phyloP scores from a whole-genome alignment of 2,888 invertebrate species.

The Nephrocerus scutellatus region DNA sequence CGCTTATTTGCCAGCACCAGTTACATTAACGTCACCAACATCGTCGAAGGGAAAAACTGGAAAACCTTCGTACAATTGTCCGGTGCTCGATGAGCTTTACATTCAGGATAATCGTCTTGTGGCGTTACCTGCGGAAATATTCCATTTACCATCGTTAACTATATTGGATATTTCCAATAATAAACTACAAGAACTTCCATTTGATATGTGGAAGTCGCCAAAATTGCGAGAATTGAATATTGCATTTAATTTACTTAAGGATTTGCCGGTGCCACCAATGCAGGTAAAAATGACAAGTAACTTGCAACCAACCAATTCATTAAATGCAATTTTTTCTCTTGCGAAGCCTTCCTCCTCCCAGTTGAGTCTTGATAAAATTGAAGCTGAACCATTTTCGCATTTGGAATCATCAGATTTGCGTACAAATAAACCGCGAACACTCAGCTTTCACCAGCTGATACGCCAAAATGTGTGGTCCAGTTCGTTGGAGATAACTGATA shows the following conservation, averaged over 20 bases:
- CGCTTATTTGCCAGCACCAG: constrained; percentile 60
- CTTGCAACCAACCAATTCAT: too few relatives aligned
- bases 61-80: constrained; percentile 54
- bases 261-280: constrained; percentile 56
- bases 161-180: constrained; percentile 92
- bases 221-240: constrained; percentile 81
- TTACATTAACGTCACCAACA: constrained; percentile 26
- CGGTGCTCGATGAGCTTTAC: constrained; percentile 81
- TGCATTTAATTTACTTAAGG: constrained; percentile 78
- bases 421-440: constrained; percentile 31
- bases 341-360: constrained; percentile 36
- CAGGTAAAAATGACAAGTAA: constrained; percentile 22
- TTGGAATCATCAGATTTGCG: constrained; percentile 24
- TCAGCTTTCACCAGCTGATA: constrained; percentile 51
- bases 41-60: too few relatives aligned
- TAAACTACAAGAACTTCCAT: constrained; percentile 75
- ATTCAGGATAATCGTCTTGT: constrained; percentile 88
- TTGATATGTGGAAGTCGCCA: constrained; percentile 78
- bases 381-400: constrained; percentile 36
- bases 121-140: constrained; percentile 71
- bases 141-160: constrained; percentile 68
- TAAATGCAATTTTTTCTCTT: not conserved
- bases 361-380: constrained; percentile 38
- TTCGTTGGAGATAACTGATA: constrained; percentile 60
- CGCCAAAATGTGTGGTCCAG: constrained; percentile 74